These are phyloP conservation scores for Melieria picta DNA, from an alignment of 2,888 invertebrate species.

Conservation along the genomic window DNA sequence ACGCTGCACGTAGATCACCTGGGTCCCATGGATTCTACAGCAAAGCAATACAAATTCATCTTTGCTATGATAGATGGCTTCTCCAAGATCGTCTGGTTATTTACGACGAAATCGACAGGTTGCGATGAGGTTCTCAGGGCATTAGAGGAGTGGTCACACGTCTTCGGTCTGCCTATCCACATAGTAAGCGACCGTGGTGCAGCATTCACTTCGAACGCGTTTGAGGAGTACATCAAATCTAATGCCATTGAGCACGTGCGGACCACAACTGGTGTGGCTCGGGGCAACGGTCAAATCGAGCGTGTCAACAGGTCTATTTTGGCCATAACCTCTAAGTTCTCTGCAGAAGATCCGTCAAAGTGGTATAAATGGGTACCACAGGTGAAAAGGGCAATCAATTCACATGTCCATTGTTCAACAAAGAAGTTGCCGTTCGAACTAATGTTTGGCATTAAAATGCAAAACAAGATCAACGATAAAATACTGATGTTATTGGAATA, in stretches of 20 bases:
- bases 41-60: slow-evolving; percentile 35
- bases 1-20: slow-evolving; percentile 15
- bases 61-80: slow-evolving; percentile 33
- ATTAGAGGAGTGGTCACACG: slow-evolving; percentile 13
- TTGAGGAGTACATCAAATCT: slow-evolving; percentile 19
- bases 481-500: slow-evolving; percentile 19
- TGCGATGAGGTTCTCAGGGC: slow-evolving; percentile 26
- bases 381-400: slow-evolving; percentile 32
- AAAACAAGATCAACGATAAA: slow-evolving; percentile 16
- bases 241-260: slow-evolving; percentile 29
- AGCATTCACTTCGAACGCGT: slow-evolving; percentile 30
- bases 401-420: slow-evolving; percentile 26
- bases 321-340: slow-evolving; percentile 21
- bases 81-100: slow-evolving; percentile 37
- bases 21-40: slow-evolving; percentile 35
- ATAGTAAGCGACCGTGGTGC: slow-evolving; percentile 25
- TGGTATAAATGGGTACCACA: slow-evolving; percentile 37
- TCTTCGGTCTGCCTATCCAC: slow-evolving; percentile 24
- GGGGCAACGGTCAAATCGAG: slow-evolving; percentile 24
- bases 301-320: slow-evolving; percentile 24
- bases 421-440: slow-evolving; percentile 32
- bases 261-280: slow-evolving; percentile 28
- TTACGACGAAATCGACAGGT: slow-evolving; percentile 24
- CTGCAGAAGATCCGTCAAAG: slow-evolving; percentile 18
- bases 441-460: slow-evolving; percentile 36